Evolutionary conservation across 2,888 invertebrate genomes (phyloP), one percentile per base, ranked within the genome.

Genomic region (Agriotes lineatus): DNA sequence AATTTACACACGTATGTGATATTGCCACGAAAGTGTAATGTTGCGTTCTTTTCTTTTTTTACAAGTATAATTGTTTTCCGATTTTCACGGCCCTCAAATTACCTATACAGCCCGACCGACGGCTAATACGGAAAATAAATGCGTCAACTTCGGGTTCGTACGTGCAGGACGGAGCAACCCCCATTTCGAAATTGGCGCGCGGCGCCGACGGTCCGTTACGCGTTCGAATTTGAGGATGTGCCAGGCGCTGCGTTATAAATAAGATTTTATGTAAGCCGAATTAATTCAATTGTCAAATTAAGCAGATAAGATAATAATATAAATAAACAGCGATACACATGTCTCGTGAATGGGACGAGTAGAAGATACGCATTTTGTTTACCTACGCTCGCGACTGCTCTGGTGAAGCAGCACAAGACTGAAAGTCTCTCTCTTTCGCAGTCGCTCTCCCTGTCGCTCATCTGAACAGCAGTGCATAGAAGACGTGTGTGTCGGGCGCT

Each of bases 401-500:
- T 56, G 48, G 73, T 72, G 67, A 69, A 73, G 59, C 44, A 72
- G 58, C 68, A 22, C 50, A 60, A 59, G 59, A 60, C 33, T 35
- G 39, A 20, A 35, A 63, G 54, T 75, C 71, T 69, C 71, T 70
- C 64, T 74, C 73, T 71, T 52, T 56, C 56, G 65, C 16, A 30
- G 22, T 59, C 65, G 73, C 71, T 70, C 70, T 75, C 74, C 68
- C 74, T 64, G 58, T 74, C 69, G 58, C 68, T 71, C 75, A 67
- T 71, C 71, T 60, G 68, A 72, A 67, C 74, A 64, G 72, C 73
- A 72, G 74, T 70, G 71, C 69, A 73, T 70, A 69, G 68, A 71
- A 74, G 72, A 70, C 69, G 74, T 73, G 72, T 72, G 70, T 64
- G 58, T 66, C 57, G 66, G 50, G 30, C 62, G 44, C 62, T 60